phyloP scores from a whole-genome alignment of 1,140 invertebrate species.

The Stegodyphus mimosarum region DNA sequence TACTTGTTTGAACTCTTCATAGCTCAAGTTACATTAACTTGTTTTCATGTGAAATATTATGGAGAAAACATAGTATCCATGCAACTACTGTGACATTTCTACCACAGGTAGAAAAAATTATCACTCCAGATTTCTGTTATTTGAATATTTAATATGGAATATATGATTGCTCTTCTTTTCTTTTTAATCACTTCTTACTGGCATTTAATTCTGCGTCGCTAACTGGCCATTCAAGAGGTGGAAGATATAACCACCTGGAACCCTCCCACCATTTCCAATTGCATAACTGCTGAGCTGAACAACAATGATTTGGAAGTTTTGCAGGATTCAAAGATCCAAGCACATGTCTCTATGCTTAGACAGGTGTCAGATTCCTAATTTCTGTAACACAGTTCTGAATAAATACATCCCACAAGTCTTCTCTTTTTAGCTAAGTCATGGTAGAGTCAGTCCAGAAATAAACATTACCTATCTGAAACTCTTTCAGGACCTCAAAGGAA shows the following conservation, averaged over 20 bases:
- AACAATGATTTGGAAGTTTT: not conserved
- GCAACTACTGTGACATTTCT: conserved; percentile 2
- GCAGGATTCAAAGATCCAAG: not conserved
- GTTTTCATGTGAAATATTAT: not conserved
- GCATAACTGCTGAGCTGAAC: not conserved
- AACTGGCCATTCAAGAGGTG: not conserved
- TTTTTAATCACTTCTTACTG: conserved; percentile 11
- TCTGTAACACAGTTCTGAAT: conserved; percentile 12
- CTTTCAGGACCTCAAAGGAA: too few species aligned
- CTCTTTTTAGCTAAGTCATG: not conserved
- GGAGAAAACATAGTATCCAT: conserved; percentile 1
- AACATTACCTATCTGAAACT: too few species aligned
- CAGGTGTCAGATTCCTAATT: not conserved
- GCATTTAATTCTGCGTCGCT: not conserved
- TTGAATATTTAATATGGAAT: not conserved
- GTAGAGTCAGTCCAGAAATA: not conserved
- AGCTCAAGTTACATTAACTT: conserved; percentile 3
- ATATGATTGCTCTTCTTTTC: not conserved
- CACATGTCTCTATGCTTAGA: not conserved
- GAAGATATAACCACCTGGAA: not conserved
- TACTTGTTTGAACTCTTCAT: conserved; percentile 23
- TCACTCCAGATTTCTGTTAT: not conserved
- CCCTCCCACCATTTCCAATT: conserved; percentile 15
- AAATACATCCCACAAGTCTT: not conserved
- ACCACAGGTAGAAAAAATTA: conserved; percentile 10